phyloP scores from a whole-genome alignment of 37 sponge, comb jelly and placozoan species.

The Hormiphora californensis region DNA sequence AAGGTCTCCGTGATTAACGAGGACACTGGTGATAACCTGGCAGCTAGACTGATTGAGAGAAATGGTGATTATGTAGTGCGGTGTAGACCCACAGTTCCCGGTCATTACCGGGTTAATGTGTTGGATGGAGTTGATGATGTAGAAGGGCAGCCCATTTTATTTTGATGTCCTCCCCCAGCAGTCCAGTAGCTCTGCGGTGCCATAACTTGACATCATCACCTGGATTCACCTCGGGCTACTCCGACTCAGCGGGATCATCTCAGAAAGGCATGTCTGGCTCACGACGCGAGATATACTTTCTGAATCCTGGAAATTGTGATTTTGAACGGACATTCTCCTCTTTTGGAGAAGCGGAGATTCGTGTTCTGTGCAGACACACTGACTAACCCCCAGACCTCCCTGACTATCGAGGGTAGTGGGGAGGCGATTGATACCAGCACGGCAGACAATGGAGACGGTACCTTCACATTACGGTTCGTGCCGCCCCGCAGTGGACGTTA shows the following conservation, averaged over 20 bases:
- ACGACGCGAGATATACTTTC: neutral
- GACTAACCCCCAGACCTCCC: neutral
- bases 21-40: neutral
- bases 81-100: neutral
- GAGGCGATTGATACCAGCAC: neutral
- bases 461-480: neutral
- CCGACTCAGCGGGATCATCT: too few relatives aligned
- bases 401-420: neutral
- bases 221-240: too few relatives aligned
- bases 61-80: conserved; percentile 11
- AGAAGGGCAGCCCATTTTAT: neutral
- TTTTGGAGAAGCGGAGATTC: neutral
- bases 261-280: neutral
- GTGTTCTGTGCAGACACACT: neutral
- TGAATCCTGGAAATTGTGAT: conserved; percentile 7
- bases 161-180: conserved; percentile 20
- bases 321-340: neutral
- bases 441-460: neutral
- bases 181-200: neutral
- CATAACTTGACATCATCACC: too few relatives aligned
- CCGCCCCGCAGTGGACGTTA: neutral
- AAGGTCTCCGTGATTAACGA: neutral
- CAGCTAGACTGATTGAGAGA: neutral
- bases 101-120: neutral
- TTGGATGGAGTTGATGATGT: neutral